These are phyloP conservation scores for Acanthochromis polyacanthus DNA, from an alignment of 2,113 vertebrate species.

Conservation along the genomic window DNA sequence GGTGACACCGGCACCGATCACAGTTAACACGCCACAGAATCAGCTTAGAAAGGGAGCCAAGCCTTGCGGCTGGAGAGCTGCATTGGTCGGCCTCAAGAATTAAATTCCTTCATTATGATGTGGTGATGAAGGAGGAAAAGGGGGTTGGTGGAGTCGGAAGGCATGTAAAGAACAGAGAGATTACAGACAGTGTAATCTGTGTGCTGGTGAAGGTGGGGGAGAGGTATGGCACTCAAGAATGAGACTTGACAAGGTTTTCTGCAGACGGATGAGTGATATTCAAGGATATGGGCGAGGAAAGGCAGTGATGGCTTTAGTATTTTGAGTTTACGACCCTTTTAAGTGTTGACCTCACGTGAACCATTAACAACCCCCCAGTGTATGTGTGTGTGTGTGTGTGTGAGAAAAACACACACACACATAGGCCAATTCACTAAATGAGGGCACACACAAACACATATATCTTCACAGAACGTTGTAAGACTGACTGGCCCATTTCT, in stretches of 20 bases:
- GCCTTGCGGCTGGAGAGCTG: conserved; percentile 10
- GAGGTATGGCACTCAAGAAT: conserved; percentile 6
- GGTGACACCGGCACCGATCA: conserved; percentile 37
- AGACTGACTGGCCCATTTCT: conserved; percentile 52
- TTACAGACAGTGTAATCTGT: not conserved
- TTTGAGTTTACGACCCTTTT: conserved; percentile 59
- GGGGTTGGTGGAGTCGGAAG: not conserved
- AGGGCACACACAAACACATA: conserved; percentile 20
- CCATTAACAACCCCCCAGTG: conserved; percentile 46
- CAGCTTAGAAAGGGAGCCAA: conserved; percentile 28
- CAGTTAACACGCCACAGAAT: conserved; percentile 40
- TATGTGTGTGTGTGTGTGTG: conserved; percentile 29
- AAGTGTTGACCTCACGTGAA: conserved; percentile 62
- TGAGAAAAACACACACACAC: conserved; percentile 50
- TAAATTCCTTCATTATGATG: conserved; percentile 58
- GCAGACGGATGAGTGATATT: conserved; percentile 50
- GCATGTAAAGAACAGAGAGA: conserved; percentile 13
- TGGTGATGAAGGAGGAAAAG: conserved; percentile 40
- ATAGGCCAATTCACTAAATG: conserved; percentile 7
- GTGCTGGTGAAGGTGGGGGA: not conserved
- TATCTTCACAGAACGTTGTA: conserved; percentile 24
- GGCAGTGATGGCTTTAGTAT: conserved; percentile 62
- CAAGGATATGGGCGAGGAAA: conserved; percentile 55
- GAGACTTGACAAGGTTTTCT: conserved; percentile 8
- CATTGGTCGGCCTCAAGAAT: conserved; percentile 10